Base-by-base conservation (phyloP, 2,113 vertebrate genomes). In the Oncorhynchus tshawytscha region DNA sequence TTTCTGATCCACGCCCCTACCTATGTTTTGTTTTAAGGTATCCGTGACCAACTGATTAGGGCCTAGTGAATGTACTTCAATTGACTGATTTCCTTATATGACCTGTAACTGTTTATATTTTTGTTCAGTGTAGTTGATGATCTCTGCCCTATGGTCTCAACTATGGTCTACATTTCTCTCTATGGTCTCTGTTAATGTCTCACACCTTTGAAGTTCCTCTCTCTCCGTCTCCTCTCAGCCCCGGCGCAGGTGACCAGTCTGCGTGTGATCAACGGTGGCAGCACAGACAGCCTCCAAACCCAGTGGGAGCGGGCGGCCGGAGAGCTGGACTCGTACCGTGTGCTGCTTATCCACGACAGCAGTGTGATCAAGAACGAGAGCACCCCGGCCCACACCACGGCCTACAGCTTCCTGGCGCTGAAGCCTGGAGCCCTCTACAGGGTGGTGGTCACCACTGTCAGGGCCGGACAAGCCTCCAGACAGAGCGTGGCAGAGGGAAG, bases 301-400 rank as follows among this genome's bases (percentile, higher is more conserved):
- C 92, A 87, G 80, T 99, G 98, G 98, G 93, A 91, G 0, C 89
- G 68, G 1, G 91, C 95, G 0, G 20, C 67, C 0, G 97, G 98
- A n/a, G 91, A 94, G 3, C 73, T 93, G 69, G 97, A 98, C 22
- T 94, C 91, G 1, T 98, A 97, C 84, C 94, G 94, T n/a, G 91
- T 99, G 69, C 90, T 97, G 59, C 93, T 99, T 84, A 95, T 99
- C 83, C 93, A 95, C 0, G 95, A 98, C 87, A 98, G 96, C 34
- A 94, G 96, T 34, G 92, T 99, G 77, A 97, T 99, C 85, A 98
- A 96, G 93, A 99, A 99, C 25, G 94, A 97, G 78, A 98, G 94
- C 13, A 93, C 97, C 62, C 76, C 87, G 15, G 93, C 92, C 25
- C 82, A 94, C 48, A 85, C 90, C 74, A 93, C 84, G 74, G 82